phyloP scores from a whole-genome alignment of 2,113 vertebrate species.

The Heterotis niloticus region DNA sequence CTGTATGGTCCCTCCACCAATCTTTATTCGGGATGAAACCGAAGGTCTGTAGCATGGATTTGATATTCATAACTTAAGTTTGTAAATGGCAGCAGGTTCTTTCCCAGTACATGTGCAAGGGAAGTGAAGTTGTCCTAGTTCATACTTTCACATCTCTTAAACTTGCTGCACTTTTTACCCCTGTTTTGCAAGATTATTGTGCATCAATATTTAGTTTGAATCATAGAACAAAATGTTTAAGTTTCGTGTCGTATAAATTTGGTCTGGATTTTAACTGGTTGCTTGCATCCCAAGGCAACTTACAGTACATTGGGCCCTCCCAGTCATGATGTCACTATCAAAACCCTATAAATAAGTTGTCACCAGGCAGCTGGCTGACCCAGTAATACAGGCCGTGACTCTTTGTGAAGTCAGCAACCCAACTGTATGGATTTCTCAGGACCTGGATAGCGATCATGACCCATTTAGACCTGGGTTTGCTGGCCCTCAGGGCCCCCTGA shows the following conservation, averaged over 20 bases:
- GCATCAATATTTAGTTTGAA: neutral
- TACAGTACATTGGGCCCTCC: no score
- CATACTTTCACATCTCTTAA: constrained; percentile 9
- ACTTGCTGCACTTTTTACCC: neutral
- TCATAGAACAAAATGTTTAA: no score
- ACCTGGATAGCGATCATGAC: neutral
- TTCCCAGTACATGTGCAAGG: constrained; percentile 22
- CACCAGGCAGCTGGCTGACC: neutral
- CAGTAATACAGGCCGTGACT: neutral
- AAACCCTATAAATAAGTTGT: constrained; percentile 9
- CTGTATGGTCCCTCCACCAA: no score
- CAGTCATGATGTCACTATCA: no score
- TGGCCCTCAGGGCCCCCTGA: neutral
- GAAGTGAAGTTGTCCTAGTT: constrained; percentile 22
- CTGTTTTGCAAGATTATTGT: neutral
- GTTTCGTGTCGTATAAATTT: no score
- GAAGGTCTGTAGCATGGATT: neutral
- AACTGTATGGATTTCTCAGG: constrained; percentile 4
- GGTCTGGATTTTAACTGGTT: no score
- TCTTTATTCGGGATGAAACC: constrained; percentile 30
- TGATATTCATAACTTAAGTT: constrained; percentile 8
- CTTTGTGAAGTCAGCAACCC: neutral
- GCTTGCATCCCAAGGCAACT: no score
- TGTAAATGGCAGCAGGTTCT: constrained; percentile 25
- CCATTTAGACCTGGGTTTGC: neutral